Conservation (phyloP, 2,888 invertebrate genomes). For the Ochropleura leucogaster region DNA sequence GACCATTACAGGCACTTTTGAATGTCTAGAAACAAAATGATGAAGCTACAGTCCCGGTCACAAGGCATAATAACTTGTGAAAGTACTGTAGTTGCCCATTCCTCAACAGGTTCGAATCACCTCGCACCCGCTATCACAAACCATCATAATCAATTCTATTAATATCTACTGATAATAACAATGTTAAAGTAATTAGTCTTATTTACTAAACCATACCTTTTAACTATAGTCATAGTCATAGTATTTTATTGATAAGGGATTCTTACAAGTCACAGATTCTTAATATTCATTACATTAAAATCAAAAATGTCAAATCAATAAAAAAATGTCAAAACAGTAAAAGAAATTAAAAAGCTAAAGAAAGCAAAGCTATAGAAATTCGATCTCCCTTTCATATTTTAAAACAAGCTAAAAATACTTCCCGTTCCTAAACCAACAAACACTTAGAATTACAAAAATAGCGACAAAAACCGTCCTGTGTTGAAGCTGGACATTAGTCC, state of each 20-base stretch:
- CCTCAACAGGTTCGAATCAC: background rate
- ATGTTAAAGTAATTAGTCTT: background rate
- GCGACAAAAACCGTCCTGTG: constrained; percentile 14
- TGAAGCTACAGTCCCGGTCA: too few relatives aligned
- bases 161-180: background rate
- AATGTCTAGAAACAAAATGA: too few relatives aligned
- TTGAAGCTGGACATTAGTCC: constrained; percentile 41
- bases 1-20: too few relatives aligned
- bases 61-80: too few relatives aligned
- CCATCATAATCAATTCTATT: background rate
- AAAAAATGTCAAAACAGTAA: too few relatives aligned
- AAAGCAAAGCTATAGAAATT: background rate
- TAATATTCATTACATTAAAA: too few relatives aligned
- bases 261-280: too few relatives aligned
- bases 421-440: background rate
- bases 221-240: too few relatives aligned
- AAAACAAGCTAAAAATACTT: background rate
- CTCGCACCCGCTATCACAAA: background rate
- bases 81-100: too few relatives aligned
- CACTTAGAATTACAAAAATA: constrained; percentile 33
- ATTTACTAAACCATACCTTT: background rate
- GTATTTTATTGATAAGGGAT: too few relatives aligned
- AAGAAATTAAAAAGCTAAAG: too few relatives aligned
- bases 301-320: too few relatives aligned
- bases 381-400: background rate